phyloP scores from a whole-genome alignment of 2,113 vertebrate species.

The Leptosomus discolor region DNA sequence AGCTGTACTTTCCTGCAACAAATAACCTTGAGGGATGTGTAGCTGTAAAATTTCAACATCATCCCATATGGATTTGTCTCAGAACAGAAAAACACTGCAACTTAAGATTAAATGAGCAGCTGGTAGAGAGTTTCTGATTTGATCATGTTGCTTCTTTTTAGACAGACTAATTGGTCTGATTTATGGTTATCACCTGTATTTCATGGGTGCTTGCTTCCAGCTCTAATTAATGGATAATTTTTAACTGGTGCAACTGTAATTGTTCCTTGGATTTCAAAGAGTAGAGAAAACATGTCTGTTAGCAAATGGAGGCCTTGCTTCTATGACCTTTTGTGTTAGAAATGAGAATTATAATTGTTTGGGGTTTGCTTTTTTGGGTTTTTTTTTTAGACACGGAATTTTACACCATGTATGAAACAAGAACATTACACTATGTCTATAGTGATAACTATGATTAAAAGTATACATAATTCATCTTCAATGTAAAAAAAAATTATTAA shows the following conservation, averaged over 20 bases:
- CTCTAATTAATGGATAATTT: constrained; percentile 78
- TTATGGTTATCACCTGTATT: constrained; percentile 79
- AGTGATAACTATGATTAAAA: not conserved
- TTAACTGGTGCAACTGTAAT: constrained; percentile 65
- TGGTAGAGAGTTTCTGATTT: constrained; percentile 68
- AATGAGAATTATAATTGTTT: not conserved
- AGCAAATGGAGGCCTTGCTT: not conserved
- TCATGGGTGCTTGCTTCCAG: constrained; percentile 66
- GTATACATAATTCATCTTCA: not conserved
- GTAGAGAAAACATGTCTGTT: constrained; percentile 4
- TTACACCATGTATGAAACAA: not conserved
- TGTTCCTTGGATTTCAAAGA: constrained; percentile 55
- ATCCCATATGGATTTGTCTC: not conserved
- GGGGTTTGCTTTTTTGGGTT: rapidly evolving
- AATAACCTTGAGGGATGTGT: constrained; percentile 26
- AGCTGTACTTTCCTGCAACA: not conserved
- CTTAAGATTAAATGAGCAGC: constrained; percentile 72
- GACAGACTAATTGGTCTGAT: constrained; percentile 81
- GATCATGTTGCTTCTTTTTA: constrained; percentile 72
- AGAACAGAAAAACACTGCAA: constrained; percentile 42
- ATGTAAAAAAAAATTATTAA: not conserved
- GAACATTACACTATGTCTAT: not conserved
- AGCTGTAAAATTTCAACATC: not conserved
- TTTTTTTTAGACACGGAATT: not conserved
- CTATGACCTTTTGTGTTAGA: not conserved